Evolutionary conservation across 37 sponge, comb jelly and placozoan genomes (phyloP), one percentile per base, ranked within the genome.

Genomic region (Bolinopsis microptera): DNA sequence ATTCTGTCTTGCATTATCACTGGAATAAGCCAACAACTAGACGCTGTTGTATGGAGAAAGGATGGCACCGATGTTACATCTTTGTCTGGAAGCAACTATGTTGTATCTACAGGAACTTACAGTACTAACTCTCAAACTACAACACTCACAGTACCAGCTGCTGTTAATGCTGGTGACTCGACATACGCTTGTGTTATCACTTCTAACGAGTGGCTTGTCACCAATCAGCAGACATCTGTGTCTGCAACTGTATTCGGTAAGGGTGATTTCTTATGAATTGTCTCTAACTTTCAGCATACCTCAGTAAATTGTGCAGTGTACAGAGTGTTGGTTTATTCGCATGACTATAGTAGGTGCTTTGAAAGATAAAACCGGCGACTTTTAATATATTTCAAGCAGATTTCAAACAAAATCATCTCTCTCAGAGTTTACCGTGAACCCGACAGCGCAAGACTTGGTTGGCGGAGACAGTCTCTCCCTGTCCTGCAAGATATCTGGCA

Each of bases 21-120:
- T 28, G 80, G 80, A 27, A 35, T 77, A 28, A 32, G 35, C 3
- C 80, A 77, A 32, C 80, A 77, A 32, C 80, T 77, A 16, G 80
- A 77, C 80, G 35, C 18, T 32, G 37, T 77, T 16, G 9, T 16
- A 34, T 77, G 80, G 80, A 33, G 0, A 34, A 28, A 32, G 80
- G 37, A 77, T 32, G 80, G 80, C 2, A 77, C 37, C 37, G 22
- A 32, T 32, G 35, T 77, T 16, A 16, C 36, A 28, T 3, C 33
- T 32, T 32, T 77, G 21, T 35, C 80, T 16, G 61, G 13, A 48
- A 1, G 5, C 80, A 35, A 13, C 37, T 77, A 32, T 35, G 32
- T 32, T 35, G 37, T 77, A 32, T 27, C 27, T 22, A 36, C 35
- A 32, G 80, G 80, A 32, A 77, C 80, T 13, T 77, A 77, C 37